phyloP scores from a whole-genome alignment of 2,797 vertebrate species.

The Apodemus agrarius region DNA sequence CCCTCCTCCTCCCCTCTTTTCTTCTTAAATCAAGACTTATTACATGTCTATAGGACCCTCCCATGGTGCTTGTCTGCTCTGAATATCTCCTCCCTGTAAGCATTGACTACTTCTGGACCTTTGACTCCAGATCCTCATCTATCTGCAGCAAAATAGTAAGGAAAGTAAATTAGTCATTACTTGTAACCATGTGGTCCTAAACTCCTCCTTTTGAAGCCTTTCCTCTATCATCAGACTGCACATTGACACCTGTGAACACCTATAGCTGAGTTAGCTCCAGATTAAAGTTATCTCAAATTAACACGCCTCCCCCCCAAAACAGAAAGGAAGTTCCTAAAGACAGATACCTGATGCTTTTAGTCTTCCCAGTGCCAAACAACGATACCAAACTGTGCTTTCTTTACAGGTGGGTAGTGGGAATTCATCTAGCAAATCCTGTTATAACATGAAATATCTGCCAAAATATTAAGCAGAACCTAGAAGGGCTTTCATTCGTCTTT shows the following conservation, averaged over 20 bases:
- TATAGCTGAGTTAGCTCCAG: neutral
- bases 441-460: conserved; percentile 49
- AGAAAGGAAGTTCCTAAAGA: neutral
- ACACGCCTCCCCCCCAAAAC: neutral
- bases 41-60: neutral
- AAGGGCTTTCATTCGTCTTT: neutral
- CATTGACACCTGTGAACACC: neutral
- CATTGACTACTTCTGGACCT: neutral
- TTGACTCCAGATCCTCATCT: neutral
- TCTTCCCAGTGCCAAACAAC: neutral
- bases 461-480: conserved; percentile 41
- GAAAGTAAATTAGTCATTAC: neutral
- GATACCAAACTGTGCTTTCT: neutral
- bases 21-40: conserved; percentile 22
- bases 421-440: conserved; percentile 38
- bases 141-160: neutral
- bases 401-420: neutral
- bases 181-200: neutral
- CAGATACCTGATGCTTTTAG: neutral
- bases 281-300: conserved; percentile 37
- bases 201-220: neutral
- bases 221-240: neutral
- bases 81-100: neutral
- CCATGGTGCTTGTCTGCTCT: neutral
- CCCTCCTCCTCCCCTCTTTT: neutral